Evolutionary conservation across 2,797 vertebrate species (phyloP), one percentile per base, ranked within the genome.

Genomic region (Galaxias olidus): DNA sequence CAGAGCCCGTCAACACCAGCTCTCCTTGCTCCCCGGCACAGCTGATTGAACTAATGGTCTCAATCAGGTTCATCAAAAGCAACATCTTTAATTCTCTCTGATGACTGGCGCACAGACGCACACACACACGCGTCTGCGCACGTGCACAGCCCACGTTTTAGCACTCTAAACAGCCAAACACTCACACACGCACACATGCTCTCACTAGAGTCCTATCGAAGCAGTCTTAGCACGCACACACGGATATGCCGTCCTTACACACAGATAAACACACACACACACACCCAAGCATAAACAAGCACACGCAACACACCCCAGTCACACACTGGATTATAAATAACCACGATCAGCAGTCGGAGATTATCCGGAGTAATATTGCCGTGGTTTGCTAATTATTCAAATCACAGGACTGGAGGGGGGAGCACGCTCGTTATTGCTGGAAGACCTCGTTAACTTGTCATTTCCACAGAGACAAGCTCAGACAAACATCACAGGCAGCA

Each of bases 51-150:
- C 50, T 65, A 65, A 64, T 70, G 59, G 49, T 57, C 46, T 49
- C 56, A 70, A 63, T 70, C 61, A 70, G 54, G 55, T 60, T 45
- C 20, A 65, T 54, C 59, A 55, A 65, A n/a, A 70, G 59, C 42
- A 63, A 50, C 62, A 70, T 20, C 68, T 60, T 50, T 43, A 47
- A 63, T 69, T 59, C 55, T 10, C 14, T 45, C 47, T 62, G 62
- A 63, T 69, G 58, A 64, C 52, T 64, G 55, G 59, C 61, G 52
- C 42, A 44, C 11, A 40, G 19, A 55, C 19, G 40, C 53, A 55
- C 53, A 53, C 51, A 30, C 20, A 8, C 20, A 40, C 53, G 13
- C 53, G 40, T 19, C 40, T 19, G 40, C 53, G 14, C 13, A n/a
- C 53, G 40, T 10, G 11, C 18, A 54, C 11, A 54, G n/a, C 19